Percentiles rank a stretch among this genome's conserved stretches.
Conservation (phyloP, 2,888 invertebrate genomes). For the Latrodectus hesperus region DNA sequence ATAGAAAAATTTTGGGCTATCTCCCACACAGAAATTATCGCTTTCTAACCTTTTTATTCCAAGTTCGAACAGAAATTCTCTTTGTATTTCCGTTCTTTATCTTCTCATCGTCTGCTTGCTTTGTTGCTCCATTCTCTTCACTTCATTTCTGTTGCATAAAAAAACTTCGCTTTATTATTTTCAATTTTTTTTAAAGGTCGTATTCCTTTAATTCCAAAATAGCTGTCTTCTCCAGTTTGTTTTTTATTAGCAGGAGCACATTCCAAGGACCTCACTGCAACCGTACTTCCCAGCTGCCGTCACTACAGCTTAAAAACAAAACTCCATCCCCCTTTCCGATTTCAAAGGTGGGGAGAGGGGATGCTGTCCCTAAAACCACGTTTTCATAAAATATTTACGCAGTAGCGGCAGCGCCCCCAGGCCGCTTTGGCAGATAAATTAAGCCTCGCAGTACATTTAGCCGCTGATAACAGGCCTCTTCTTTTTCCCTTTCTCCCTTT, state of each 20-base stretch:
- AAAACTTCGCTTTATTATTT: constrained; percentile 29
- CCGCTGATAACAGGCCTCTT: constrained; percentile 40
- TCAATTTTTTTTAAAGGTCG: constrained; percentile 42
- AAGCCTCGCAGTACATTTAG: constrained; percentile 39
- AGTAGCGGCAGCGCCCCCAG: constrained; percentile 47
- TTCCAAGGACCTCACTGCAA: constrained; percentile 11
- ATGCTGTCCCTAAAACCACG: constrained; percentile 44
- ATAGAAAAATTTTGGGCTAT: not conserved
- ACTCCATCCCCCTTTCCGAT: constrained; percentile 16
- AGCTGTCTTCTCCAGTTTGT: not conserved
- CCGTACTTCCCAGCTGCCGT: constrained; percentile 56
- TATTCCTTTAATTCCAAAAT: constrained; percentile 35
- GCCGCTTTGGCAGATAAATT: constrained; percentile 51
- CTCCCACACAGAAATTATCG: constrained; percentile 53
- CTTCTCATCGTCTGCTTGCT: constrained; percentile 28
- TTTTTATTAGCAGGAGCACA: constrained; percentile 40
- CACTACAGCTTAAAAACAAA: constrained; percentile 36
- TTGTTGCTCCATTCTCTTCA: constrained; percentile 1
- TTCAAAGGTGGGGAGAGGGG: constrained; percentile 8
- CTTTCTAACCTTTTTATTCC: constrained; percentile 41
- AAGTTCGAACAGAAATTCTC: constrained; percentile 38
- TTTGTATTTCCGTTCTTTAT: constrained; percentile 22
- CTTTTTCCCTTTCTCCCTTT: not conserved
- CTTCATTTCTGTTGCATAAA: constrained; percentile 16
- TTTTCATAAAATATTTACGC: constrained; percentile 65